phyloP scores from a whole-genome alignment of 2,113 vertebrate genomes.

The Amblyopsis rosae region DNA sequence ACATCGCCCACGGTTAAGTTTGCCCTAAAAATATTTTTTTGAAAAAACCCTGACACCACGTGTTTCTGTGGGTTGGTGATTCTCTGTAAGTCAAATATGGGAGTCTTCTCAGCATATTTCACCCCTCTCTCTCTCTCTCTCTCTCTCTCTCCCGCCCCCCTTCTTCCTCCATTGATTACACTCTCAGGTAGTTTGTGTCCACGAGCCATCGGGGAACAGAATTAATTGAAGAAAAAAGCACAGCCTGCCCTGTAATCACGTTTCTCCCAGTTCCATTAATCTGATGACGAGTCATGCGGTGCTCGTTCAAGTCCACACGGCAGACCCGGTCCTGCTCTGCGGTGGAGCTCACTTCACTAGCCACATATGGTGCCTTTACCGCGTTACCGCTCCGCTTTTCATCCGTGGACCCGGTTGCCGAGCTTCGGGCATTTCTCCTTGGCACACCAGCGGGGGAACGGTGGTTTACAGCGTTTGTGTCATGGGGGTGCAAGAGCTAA shows the following conservation, averaged over 20 bases:
- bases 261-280: neutral
- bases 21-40: too few species aligned
- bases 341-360: too few species aligned
- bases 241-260: neutral
- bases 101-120: neutral
- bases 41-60: neutral
- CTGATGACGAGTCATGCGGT: neutral
- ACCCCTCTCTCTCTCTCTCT: neutral
- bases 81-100: neutral
- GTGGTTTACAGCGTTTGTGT: too few species aligned
- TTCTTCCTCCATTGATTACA: neutral
- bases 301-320: too few species aligned
- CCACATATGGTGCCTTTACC: too few species aligned
- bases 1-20: too few species aligned
- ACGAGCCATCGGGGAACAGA: neutral
- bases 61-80: neutral
- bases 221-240: neutral
- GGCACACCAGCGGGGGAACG: too few species aligned
- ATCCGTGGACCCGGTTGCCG: too few species aligned
- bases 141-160: neutral
- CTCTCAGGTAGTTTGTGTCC: neutral
- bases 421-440: too few species aligned
- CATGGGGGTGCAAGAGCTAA: too few species aligned
- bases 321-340: too few species aligned
- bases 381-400: too few species aligned